Evolutionary conservation across 2,113 vertebrate genomes (phyloP), one percentile per base, ranked within the genome.

Genomic region (Scophthalmus maximus): DNA sequence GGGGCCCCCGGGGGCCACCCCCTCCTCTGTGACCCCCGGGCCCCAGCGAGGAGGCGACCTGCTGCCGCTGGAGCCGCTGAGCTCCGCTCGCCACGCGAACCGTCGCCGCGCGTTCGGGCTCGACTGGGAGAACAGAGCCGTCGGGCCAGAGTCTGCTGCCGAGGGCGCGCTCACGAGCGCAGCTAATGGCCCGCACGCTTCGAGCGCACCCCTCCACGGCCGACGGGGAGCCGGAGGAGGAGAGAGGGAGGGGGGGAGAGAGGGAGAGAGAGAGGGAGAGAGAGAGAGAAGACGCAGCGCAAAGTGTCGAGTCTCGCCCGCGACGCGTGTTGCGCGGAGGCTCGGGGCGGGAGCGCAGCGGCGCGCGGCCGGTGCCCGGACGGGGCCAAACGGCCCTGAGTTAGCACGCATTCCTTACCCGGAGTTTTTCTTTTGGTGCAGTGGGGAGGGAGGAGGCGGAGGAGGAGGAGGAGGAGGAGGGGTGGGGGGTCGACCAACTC

Each of bases 361-460:
- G 30, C 49, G 53, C 6, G 8, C 8, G 34, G 68, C 68, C 66
- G 65, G 73, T 78, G 79, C 17, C 68, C 25, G 57, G 42, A 44
- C 30, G 59, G 40, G 17, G 62, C 40, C 66, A 38, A 71, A 73
- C 17, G 56, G 78, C 64, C n/a, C 38, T 47, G 62, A 79, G 55
- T 38, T 49, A 73, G 49, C 42, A n/a, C n/a, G 81, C 75, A 44
- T 79, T 55, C 69, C 93, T 91, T 93, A 94, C 93, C 93, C 84
- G 76, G 75, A 90, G 79, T 92, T 92, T n/a, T 91, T 79, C 74
- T 81, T 92, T 92, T 92, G 91, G 87, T 92, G 93, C 91, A 92
- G 79, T 87, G 75, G 87, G 75, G 84, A 83, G 30, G 70, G 53
- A 77, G 66, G 67, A 75, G 82, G 78, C 79, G 76, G 56, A 78